These are phyloP conservation scores for Chydorus sphaericus DNA, from an alignment of 2,888 invertebrate species.

Conservation along the genomic window DNA sequence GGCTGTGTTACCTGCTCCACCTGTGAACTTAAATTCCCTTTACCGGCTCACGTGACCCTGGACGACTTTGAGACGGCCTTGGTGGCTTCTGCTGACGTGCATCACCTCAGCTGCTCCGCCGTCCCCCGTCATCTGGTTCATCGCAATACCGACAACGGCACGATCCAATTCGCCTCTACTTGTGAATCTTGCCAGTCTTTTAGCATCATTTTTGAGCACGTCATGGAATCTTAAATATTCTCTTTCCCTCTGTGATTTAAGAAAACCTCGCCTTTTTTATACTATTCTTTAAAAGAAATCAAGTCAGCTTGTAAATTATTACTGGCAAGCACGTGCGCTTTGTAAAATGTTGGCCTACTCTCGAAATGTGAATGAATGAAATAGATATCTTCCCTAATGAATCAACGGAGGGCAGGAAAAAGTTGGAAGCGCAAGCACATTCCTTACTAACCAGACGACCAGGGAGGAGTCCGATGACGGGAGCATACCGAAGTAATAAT, in stretches of 20 bases:
- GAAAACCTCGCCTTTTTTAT: no score
- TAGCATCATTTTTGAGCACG: neutral
- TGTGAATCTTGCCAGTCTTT: neutral
- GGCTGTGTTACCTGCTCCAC: neutral
- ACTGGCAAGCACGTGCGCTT: no score
- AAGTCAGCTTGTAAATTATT: no score
- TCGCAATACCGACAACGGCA: neutral
- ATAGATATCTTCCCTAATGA: no score
- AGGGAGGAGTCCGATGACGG: no score
- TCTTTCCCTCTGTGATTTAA: neutral
- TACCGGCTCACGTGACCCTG: neutral
- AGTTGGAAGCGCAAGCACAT: no score
- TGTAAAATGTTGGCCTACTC: no score
- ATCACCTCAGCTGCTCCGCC: neutral
- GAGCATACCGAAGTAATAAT: no score
- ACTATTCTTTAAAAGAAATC: no score
- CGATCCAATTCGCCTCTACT: neutral
- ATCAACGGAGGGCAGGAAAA: no score
- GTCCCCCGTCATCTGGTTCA: neutral
- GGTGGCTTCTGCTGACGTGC: neutral
- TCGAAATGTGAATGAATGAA: no score
- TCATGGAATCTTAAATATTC: neutral
- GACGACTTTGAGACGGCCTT: neutral
- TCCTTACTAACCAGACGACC: no score
- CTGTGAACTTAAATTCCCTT: neutral